phyloP scores from a whole-genome alignment of 2,797 vertebrate species.

The Aeoliscus strigatus region DNA sequence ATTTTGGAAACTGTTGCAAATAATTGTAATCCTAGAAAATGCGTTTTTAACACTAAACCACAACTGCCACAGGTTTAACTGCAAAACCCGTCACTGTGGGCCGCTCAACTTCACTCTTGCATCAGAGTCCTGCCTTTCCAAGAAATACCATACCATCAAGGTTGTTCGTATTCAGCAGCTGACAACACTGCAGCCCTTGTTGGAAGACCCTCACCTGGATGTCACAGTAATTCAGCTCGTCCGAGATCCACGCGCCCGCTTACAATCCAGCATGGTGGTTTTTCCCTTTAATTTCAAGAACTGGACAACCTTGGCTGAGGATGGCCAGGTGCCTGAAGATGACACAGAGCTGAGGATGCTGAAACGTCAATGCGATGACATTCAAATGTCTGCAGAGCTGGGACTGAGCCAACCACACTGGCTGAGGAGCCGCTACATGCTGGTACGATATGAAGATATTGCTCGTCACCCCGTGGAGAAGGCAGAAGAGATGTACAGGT shows the following conservation, averaged over 20 bases:
- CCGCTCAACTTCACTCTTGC: constrained; percentile 92
- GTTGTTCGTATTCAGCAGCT: constrained; percentile 88
- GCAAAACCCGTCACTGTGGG: constrained; percentile 85
- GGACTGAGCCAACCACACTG: constrained; percentile 84
- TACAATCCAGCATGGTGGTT: constrained; percentile 94
- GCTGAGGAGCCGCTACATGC: constrained; percentile 89
- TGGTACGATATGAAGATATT: constrained; percentile 97
- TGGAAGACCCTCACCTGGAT: constrained; percentile 86
- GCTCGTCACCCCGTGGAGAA: constrained; percentile 85
- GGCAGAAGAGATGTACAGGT: constrained; percentile 90
- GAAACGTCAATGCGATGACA: constrained; percentile 89
- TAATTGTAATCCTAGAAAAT: no score
- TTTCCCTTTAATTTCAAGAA: constrained; percentile 86
- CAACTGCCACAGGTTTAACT: constrained; percentile 71
- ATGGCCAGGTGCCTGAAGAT: constrained; percentile 77
- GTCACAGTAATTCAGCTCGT: constrained; percentile 92
- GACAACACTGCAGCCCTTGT: constrained; percentile 84
- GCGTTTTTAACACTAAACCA: neutral
- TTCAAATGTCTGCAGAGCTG: constrained; percentile 84
- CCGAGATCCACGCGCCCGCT: constrained; percentile 88
- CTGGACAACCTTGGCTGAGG: constrained; percentile 87
- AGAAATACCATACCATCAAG: constrained; percentile 87
- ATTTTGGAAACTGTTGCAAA: no score
- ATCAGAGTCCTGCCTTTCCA: constrained; percentile 80
- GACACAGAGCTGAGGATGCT: constrained; percentile 88